Conservation (phyloP, 2,888 invertebrate species). For the Drosophila borborema region DNA sequence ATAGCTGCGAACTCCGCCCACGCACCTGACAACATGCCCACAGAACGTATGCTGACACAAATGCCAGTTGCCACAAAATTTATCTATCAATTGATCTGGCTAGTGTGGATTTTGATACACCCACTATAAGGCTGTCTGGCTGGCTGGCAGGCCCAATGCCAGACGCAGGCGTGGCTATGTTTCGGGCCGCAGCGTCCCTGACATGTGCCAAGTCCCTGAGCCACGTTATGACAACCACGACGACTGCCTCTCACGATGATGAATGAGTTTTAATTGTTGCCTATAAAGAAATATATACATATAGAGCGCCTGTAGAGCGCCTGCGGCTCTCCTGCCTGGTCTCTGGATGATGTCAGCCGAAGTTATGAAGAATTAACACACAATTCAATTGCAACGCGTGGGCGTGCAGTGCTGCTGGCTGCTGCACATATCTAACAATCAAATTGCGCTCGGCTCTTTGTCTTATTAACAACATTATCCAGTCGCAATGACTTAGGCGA, state of each 20-base stretch:
- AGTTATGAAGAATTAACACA: conserved; percentile 78
- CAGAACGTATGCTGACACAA: conserved; percentile 67
- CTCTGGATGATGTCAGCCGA: conserved; percentile 78
- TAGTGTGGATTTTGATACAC: conserved; percentile 62
- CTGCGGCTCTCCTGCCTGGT: conserved; percentile 44
- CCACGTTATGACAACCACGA: conserved; percentile 63
- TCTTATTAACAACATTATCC: conserved; percentile 20
- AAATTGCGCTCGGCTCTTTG: conserved; percentile 64
- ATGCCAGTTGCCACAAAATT: conserved; percentile 75
- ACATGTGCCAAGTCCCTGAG: conserved; percentile 56
- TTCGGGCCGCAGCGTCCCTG: conserved; percentile 57
- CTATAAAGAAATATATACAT: conserved; percentile 66
- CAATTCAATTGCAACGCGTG: conserved; percentile 50
- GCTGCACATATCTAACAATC: conserved; percentile 77
- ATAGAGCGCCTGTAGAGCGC: conserved; percentile 46
- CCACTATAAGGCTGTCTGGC: conserved; percentile 43
- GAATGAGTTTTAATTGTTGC: conserved; percentile 81
- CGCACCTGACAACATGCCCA: conserved; percentile 68
- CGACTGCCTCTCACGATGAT: conserved; percentile 67
- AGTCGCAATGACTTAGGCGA: background rate
- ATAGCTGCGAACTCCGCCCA: conserved; percentile 70
- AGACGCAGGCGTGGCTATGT: conserved; percentile 70
- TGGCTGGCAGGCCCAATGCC: conserved; percentile 55
- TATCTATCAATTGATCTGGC: conserved; percentile 80
- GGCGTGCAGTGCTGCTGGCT: conserved; percentile 28